Percentiles rank a stretch among this genome's conserved stretches.
These are phyloP conservation scores for Oenanthe melanoleuca DNA, from an alignment of 2,113 vertebrate genomes.

Conservation along the genomic window DNA sequence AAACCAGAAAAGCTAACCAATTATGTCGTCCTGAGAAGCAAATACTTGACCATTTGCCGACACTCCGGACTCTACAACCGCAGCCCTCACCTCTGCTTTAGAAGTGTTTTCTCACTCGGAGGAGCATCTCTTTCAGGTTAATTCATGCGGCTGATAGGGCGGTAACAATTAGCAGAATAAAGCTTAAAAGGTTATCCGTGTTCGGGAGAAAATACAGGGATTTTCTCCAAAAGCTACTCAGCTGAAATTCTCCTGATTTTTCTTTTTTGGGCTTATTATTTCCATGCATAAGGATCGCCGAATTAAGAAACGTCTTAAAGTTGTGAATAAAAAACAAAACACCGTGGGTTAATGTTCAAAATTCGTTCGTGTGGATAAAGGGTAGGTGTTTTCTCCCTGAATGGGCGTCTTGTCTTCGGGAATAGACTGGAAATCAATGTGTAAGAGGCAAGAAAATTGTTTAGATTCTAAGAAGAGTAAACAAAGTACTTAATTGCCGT, in stretches of 20 bases:
- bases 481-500: background rate
- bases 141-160: conserved; percentile 9
- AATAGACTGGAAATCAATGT: background rate
- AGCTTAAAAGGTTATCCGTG: background rate
- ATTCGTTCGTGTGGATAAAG: background rate
- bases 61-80: background rate
- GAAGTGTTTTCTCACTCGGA: background rate
- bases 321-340: background rate
- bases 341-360: background rate
- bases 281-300: background rate
- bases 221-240: background rate
- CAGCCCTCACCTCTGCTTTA: background rate
- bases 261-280: background rate
- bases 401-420: background rate
- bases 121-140: conserved; percentile 16
- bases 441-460: background rate
- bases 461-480: background rate
- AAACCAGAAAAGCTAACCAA: background rate
- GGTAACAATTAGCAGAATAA: background rate
- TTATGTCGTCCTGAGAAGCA: background rate
- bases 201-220: background rate
- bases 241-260: background rate
- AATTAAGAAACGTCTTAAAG: background rate
- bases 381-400: background rate
- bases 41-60: background rate